phyloP scores from a whole-genome alignment of 1,140 invertebrate species.

The Myzus persicae region DNA sequence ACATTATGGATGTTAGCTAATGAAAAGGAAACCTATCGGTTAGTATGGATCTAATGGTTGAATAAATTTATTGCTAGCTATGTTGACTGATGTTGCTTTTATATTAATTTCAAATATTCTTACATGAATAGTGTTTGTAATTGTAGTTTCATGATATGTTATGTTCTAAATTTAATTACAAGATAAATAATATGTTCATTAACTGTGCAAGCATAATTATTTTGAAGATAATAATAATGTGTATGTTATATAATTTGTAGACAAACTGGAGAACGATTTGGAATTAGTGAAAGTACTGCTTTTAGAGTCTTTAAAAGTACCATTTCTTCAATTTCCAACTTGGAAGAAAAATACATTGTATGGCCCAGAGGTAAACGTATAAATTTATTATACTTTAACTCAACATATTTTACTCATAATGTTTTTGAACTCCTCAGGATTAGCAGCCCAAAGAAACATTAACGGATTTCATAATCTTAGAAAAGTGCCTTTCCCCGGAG shows the following conservation, averaged over 20 bases:
- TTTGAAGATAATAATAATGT: neutral
- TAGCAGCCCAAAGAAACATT: neutral
- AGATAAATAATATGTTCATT: neutral
- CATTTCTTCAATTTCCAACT: neutral
- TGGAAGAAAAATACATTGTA: neutral
- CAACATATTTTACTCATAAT: neutral
- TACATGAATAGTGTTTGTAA: too few species aligned
- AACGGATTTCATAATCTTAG: neutral
- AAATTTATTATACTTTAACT: neutral
- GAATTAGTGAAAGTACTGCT: neutral
- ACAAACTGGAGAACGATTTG: neutral
- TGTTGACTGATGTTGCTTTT: too few species aligned
- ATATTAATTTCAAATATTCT: too few species aligned
- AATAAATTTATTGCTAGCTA: too few species aligned
- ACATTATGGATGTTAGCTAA: neutral
- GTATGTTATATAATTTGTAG: neutral
- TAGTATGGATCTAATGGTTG: neutral
- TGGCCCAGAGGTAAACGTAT: neutral
- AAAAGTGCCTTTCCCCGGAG: neutral
- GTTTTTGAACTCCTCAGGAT: neutral
- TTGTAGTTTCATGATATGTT: too few species aligned
- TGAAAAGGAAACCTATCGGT: neutral
- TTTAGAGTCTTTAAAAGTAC: neutral
- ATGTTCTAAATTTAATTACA: too few species aligned
- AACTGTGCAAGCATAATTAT: neutral